Conservation (phyloP, 2,113 vertebrate genomes). For the Carassius carassius region DNA sequence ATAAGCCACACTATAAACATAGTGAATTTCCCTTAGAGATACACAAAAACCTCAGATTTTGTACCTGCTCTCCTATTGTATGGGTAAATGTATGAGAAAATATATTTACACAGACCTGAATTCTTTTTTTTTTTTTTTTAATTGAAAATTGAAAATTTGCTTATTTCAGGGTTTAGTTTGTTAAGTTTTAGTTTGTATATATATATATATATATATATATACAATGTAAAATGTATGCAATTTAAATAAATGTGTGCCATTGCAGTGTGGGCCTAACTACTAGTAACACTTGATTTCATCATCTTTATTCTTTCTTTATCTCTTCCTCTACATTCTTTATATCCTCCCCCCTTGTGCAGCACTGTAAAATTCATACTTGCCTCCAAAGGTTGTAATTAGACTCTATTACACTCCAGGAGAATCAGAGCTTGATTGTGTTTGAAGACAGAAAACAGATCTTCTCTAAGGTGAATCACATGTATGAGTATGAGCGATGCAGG, state of each 20-base stretch:
- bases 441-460: conserved; percentile 38
- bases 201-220: too few species aligned
- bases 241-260: background rate
- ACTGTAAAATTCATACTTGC: conserved; percentile 35
- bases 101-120: background rate
- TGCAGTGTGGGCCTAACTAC: background rate
- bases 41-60: too few species aligned
- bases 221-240: background rate
- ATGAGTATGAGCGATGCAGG: background rate
- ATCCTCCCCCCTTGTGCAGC: conserved; percentile 28
- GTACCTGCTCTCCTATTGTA: too few species aligned
- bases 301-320: conserved; percentile 1
- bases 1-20: too few species aligned
- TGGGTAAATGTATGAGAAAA: background rate
- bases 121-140: too few species aligned
- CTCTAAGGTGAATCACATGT: conserved; percentile 39
- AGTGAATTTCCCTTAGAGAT: too few species aligned
- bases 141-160: too few species aligned
- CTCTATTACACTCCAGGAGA: conserved; percentile 52
- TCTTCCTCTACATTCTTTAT: background rate
- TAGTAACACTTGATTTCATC: conserved; percentile 10
- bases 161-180: background rate
- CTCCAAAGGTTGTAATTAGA: conserved; percentile 47
- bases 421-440: conserved; percentile 51
- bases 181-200: background rate